Conservation (phyloP, 2,888 invertebrate genomes). For the Drosophila tripunctata region DNA sequence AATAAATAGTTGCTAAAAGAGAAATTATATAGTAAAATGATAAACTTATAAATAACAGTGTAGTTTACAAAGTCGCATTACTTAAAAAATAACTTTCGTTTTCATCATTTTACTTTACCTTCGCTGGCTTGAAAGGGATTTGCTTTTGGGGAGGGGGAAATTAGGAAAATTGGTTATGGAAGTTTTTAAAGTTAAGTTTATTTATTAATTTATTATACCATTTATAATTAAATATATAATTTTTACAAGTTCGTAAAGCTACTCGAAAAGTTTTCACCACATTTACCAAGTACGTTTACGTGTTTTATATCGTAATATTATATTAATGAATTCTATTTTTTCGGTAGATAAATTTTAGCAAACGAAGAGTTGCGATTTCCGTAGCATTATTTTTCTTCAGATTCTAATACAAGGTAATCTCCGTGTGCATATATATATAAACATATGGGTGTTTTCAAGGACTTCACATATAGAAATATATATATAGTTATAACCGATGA, state of each 20-base stretch:
- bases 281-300: conserved; percentile 50
- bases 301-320: conserved; percentile 23
- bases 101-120: background rate
- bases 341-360: conserved; percentile 23
- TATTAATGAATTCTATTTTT: conserved; percentile 13
- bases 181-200: conserved; percentile 61
- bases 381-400: conserved; percentile 13
- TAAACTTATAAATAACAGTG: background rate
- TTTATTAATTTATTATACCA: conserved; percentile 69
- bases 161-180: background rate
- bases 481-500: conserved; percentile 12
- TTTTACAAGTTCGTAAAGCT: conserved; percentile 78
- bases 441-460: conserved; percentile 18
- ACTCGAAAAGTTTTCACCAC: conserved; percentile 70
- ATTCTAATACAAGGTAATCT: conserved; percentile 63
- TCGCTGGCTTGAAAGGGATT: background rate
- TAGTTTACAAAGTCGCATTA: background rate
- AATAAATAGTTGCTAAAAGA: background rate
- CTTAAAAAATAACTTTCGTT: background rate
- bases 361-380: conserved; percentile 4
- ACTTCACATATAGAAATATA: conserved; percentile 10
- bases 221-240: conserved; percentile 73
- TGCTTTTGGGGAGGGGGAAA: background rate
- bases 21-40: background rate
- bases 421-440: conserved; percentile 16